Conservation (phyloP, 2,113 vertebrate genomes). For the Tinamus guttatus region DNA sequence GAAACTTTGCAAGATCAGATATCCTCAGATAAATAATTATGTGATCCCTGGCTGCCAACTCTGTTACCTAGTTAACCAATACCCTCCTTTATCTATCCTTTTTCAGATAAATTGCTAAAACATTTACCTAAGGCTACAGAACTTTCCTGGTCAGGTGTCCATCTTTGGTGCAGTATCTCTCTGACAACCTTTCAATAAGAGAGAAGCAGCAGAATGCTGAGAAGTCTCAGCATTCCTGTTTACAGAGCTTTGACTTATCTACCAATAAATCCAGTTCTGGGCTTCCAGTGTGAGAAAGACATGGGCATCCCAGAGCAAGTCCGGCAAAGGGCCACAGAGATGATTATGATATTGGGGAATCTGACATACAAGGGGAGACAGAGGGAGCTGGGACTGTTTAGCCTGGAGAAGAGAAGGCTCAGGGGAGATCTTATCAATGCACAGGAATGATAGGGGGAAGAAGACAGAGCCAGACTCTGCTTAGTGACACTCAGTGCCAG, state of each 20-base stretch:
- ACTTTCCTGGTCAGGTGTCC: background rate
- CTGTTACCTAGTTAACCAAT: background rate
- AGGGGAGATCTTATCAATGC: too few species aligned
- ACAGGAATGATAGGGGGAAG: too few species aligned
- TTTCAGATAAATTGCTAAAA: background rate
- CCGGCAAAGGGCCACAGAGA: background rate
- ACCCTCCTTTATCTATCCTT: background rate
- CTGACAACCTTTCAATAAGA: background rate
- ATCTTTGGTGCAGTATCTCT: background rate
- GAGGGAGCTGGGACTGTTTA: background rate
- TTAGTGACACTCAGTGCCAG: too few species aligned
- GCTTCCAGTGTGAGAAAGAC: background rate
- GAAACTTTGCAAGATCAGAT: background rate
- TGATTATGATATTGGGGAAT: background rate
- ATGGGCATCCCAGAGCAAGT: background rate
- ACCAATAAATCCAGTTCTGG: background rate
- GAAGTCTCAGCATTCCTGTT: background rate
- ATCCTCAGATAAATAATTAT: background rate
- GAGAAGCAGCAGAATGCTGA: too few species aligned
- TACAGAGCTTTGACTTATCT: background rate
- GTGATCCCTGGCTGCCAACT: background rate
- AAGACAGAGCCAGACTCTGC: too few species aligned
- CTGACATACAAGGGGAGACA: background rate
- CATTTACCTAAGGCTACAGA: background rate
- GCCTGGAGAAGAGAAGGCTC: too few species aligned